Conservation (phyloP, 2,888 invertebrate genomes). For the Ferrisia virgata region DNA sequence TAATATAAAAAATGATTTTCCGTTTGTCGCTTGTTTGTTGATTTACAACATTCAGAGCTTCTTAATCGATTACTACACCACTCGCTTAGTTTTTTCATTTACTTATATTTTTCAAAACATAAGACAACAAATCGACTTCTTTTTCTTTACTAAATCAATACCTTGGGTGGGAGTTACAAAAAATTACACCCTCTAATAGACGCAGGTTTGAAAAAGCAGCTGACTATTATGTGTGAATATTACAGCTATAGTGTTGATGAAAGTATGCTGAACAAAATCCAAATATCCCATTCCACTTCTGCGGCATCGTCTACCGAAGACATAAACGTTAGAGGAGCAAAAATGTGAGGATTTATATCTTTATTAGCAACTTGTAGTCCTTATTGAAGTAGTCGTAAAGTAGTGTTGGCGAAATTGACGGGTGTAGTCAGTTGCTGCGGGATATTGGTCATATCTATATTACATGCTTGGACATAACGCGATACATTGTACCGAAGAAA, state of each 20-base stretch:
- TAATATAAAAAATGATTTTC: neutral
- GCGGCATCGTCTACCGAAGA: constrained; percentile 44
- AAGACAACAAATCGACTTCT: neutral
- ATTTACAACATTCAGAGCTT: constrained; percentile 12
- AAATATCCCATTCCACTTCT: constrained; percentile 41
- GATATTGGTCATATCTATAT: neutral
- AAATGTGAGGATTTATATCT: constrained; percentile 40
- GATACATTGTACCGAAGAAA: neutral
- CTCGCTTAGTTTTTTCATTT: constrained; percentile 20
- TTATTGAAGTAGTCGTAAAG: constrained; percentile 22
- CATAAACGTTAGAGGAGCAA: constrained; percentile 33
- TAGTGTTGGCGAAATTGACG: neutral
- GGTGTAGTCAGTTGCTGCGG: constrained; percentile 4
- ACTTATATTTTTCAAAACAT: neutral
- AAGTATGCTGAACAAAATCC: constrained; percentile 39
- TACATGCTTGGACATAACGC: neutral
- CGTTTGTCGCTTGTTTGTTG: constrained; percentile 35
- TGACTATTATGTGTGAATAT: constrained; percentile 13
- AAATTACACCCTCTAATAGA: neutral
- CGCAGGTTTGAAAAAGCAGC: neutral
- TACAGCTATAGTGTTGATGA: constrained; percentile 43
- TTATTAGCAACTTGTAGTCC: constrained; percentile 8
- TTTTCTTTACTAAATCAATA: neutral
- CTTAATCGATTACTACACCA: constrained; percentile 9
- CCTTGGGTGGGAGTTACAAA: neutral